Conservation (phyloP, 2,888 invertebrate species). For the Tenthredo amoena region DNA sequence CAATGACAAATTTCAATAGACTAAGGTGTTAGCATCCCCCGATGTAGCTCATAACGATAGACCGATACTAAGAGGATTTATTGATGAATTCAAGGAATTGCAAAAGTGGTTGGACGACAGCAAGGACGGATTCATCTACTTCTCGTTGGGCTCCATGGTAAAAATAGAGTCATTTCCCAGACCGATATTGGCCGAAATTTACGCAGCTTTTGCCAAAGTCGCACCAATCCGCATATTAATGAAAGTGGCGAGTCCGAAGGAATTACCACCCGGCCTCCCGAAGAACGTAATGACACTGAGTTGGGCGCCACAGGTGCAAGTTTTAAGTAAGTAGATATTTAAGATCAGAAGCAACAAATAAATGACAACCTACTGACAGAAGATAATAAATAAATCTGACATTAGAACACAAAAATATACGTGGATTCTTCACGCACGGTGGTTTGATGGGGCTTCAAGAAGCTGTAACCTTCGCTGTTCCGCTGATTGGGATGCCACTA, state of each 20-base stretch:
- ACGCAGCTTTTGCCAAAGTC: constrained; percentile 20
- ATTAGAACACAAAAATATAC: constrained; percentile 70
- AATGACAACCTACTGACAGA: neutral
- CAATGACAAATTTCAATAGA: too few relatives aligned
- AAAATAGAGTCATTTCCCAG: constrained; percentile 39
- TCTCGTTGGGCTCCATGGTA: constrained; percentile 58
- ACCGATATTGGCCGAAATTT: neutral
- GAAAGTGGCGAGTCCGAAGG: constrained; percentile 34
- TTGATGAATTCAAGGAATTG: constrained; percentile 16
- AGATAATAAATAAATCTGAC: neutral
- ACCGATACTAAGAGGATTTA: neutral
- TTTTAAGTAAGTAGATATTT: constrained; percentile 8
- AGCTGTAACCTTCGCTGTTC: constrained; percentile 67
- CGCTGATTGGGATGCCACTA: constrained; percentile 70
- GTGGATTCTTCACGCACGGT: constrained; percentile 71
- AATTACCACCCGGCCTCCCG: constrained; percentile 38
- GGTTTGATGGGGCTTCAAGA: constrained; percentile 70
- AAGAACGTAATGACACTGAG: neutral
- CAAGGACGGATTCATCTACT: constrained; percentile 56
- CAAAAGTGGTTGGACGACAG: constrained; percentile 49
- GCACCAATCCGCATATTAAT: constrained; percentile 32
- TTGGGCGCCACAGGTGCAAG: constrained; percentile 37
- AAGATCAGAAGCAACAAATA: neutral
- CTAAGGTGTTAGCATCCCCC: neutral
- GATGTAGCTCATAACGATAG: neutral